Conservation (phyloP, 1,140 invertebrate genomes). For the Meloidogyne exigua region DNA sequence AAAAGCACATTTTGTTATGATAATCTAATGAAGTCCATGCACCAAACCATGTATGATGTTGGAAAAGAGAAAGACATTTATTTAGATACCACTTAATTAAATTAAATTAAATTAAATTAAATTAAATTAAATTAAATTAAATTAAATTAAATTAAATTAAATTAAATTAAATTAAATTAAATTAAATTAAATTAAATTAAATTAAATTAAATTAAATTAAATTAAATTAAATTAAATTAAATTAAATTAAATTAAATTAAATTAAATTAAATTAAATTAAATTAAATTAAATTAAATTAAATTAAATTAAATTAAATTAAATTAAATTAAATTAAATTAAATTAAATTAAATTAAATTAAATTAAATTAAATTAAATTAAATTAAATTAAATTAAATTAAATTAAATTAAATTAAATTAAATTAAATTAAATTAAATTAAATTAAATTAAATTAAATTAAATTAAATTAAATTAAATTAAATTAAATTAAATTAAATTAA, state of each 20-base stretch:
- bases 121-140: background rate
- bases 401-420: background rate
- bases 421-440: background rate
- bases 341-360: background rate
- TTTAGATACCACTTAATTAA: background rate
- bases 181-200: background rate
- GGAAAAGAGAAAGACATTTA: background rate
- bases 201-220: background rate
- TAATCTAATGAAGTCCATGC: constrained; percentile 4
- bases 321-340: background rate
- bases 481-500: background rate
- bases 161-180: background rate
- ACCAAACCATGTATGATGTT: constrained; percentile 4
- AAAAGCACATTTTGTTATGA: background rate
- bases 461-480: background rate
- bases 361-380: background rate
- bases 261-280: background rate
- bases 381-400: background rate
- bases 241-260: background rate
- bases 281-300: background rate
- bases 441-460: background rate
- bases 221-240: background rate
- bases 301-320: background rate
- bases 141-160: background rate
- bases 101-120: background rate